Base-by-base conservation (phyloP, 1,140 invertebrate species). In the Paralvinella palmiformis region DNA sequence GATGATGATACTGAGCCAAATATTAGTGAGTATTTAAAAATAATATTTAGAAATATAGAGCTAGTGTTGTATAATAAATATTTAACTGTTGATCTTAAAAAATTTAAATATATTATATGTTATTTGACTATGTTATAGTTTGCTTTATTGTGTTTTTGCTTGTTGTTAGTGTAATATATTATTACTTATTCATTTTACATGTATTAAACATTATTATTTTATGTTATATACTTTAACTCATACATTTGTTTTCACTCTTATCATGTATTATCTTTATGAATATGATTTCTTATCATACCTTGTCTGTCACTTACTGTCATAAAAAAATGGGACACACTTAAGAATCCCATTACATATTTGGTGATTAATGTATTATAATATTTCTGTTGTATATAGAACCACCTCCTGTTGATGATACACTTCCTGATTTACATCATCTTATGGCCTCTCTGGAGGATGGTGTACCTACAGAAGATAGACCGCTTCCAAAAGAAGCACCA, bases 391-490 rank as follows among this genome's bases (percentile, higher is more conserved):
- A 52, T 52, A 24, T 59, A 73, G 73, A 68, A 31, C 69, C 69
- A 1, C 70, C 70, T 10, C 13, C 53, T 3, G 59, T 50, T 41
- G 71, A 73, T 63, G 67, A 71, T 33, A 68, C 69, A 0, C 63
- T 77, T 22, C 74, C 75, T 17, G 73, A 76, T 53, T 63, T 77
- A n/a, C 68, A 73, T 35, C 70, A 71, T 17, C 67, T 77, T 0
- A 31, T 77, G 53, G 72, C 73, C 20, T 68, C 72, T 6, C 59
- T 77, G 63, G 71, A 77, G 33, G 69, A 68, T 6, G 74, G 71
- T 1, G n/a, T n/a, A n/a, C n/a, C n/a, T n/a, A n/a, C n/a, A n/a
- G 68, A 75, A 17, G 68, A 62, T 1, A 71, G 73, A 37, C 66
- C 74, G 4, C 71, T 69, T 33, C 62, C 67, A 1, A 59, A 68